Base-by-base conservation (phyloP, 2,113 vertebrate species). In the Octodon degus region DNA sequence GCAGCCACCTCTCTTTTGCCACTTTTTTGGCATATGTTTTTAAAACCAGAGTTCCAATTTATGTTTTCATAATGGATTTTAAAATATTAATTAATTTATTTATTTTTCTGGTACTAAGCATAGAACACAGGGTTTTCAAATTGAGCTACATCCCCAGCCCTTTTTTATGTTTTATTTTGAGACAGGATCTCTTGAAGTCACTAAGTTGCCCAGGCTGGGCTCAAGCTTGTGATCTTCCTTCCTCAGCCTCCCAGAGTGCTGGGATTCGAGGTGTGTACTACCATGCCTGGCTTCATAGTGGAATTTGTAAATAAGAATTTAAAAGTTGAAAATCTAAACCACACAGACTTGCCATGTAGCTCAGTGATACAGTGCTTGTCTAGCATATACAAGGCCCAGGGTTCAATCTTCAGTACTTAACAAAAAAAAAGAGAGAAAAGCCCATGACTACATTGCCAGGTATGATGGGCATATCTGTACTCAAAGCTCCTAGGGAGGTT, bases 281-380 rank as follows among this genome's bases (percentile, higher is more conserved):
- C 25, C 74, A 80, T 80, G 47, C 77, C 77, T 53, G 50, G 50
- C 50, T 84, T 81, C 27, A 43, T n/a, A 30, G 12, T 79, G 67
- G 60, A 67, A 67, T 72, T 70, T 94, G 27, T 89, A 91, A 82
- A 70, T 74, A 10, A 63, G 67, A 92, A 13, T 92, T 62, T 86
- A 20, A 43, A 50, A 63, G 53, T 43, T 84, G 27, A 86, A 72
- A 88, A 65, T 97, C 25, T n/a, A 70, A 86, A 68, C 27, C 22
- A 53, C 13, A 19, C 9, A 37, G n/a, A 25, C 13, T 63, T 60
- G 7, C 3, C 20, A 37, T 84, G 14, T 79, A 34, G 77, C 47
- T 55, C 32, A 80, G 77, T 80, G 50, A 55, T 22, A 80, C 50
- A 80, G 32, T 20, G 8, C 32, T 80, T 80, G 30, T 25, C 47